Conservation (phyloP, 2,888 invertebrate species). For the Philereme vetulata region DNA sequence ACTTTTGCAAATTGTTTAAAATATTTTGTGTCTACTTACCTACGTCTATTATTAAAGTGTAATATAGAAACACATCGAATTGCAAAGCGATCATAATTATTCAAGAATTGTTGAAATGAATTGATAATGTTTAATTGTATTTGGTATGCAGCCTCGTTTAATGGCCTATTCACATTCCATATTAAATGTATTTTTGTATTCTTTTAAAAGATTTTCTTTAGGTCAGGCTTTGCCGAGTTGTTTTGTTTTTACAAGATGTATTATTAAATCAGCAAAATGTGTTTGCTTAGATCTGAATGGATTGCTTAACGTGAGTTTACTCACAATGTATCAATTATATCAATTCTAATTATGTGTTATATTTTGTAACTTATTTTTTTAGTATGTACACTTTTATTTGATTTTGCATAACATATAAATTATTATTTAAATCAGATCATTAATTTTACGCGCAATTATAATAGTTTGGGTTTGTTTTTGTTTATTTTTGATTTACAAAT, state of each 20-base stretch:
- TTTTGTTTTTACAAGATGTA: slow-evolving; percentile 13
- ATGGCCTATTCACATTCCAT: slow-evolving; percentile 57
- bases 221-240: slow-evolving; percentile 39
- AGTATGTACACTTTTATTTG: slow-evolving; percentile 16
- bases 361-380: slow-evolving; percentile 3
- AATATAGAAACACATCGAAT: slow-evolving; percentile 2
- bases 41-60: not conserved
- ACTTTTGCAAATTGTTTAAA: no score
- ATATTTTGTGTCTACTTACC: no score
- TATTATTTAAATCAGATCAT: slow-evolving; percentile 12
- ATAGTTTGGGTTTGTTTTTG: slow-evolving; percentile 5
- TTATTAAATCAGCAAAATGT: slow-evolving; percentile 21
- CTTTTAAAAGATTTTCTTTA: slow-evolving; percentile 39
- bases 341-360: slow-evolving; percentile 29
- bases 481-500: slow-evolving; percentile 17
- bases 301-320: slow-evolving; percentile 29
- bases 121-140: not conserved
- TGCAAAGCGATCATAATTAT: slow-evolving; percentile 11
- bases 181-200: slow-evolving; percentile 50
- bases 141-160: slow-evolving; percentile 11
- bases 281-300: slow-evolving; percentile 58
- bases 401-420: not conserved
- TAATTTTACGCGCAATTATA: slow-evolving; percentile 12
- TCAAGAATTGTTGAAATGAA: not conserved
- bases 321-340: slow-evolving; percentile 31